phyloP scores from a whole-genome alignment of 2,888 invertebrate species.

The Xestia rhomboidea region DNA sequence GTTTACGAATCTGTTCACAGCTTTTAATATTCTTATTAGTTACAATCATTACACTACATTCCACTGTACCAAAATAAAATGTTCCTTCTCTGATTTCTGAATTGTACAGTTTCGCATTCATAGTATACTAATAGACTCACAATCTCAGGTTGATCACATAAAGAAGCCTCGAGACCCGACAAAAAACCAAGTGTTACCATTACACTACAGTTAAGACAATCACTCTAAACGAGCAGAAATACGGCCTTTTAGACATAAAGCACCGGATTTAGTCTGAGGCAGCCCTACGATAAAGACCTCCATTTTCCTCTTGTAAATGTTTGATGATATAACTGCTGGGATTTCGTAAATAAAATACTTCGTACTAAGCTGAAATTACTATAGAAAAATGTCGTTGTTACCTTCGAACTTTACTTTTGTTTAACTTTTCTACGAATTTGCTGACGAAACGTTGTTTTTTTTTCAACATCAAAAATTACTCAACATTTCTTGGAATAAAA shows the following conservation, averaged over 20 bases:
- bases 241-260: conserved; percentile 39
- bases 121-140: not conserved
- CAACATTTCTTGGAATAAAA: not conserved
- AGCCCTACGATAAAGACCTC: conserved; percentile 53
- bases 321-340: conserved; percentile 60
- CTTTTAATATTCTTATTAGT: not conserved
- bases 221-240: conserved; percentile 40
- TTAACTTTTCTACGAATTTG: not conserved
- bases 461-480: not conserved
- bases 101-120: not conserved
- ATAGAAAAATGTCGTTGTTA: conserved; percentile 30
- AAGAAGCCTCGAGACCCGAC: not conserved
- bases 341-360: conserved; percentile 57
- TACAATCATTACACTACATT: not conserved
- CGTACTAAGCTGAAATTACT: conserved; percentile 31
- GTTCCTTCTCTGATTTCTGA: not conserved
- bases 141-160: conserved; percentile 3
- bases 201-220: conserved; percentile 19
- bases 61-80: not conserved
- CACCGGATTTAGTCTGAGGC: conserved; percentile 33
- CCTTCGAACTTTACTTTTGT: conserved; percentile 7
- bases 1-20: not conserved
- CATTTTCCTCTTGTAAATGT: conserved; percentile 59
- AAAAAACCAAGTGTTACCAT: conserved; percentile 4
- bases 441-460: not conserved